Percentiles rank a stretch among this genome's conserved stretches.
Conservation (phyloP, 2,797 vertebrate species). For the Rhinella marina region DNA sequence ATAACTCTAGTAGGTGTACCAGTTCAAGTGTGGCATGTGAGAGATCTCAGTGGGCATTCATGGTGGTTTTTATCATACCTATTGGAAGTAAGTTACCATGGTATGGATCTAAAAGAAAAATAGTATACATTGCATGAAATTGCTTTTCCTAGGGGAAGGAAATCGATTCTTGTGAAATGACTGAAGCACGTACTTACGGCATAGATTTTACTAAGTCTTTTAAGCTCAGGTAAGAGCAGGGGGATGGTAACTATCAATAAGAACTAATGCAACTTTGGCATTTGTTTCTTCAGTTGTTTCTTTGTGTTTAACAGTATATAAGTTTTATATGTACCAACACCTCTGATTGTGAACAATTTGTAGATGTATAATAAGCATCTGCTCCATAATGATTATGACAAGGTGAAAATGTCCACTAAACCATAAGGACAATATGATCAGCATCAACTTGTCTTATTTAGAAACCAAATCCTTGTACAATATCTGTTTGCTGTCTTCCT, state of each 20-base stretch:
- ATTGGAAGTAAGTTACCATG: not conserved
- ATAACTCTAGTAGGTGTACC: not conserved
- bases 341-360: slow-evolving; percentile 2
- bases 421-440: too few species aligned
- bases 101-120: not conserved
- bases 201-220: slow-evolving; percentile 20
- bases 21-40: not conserved
- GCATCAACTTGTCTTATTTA: too few species aligned
- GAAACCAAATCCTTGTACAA: not conserved
- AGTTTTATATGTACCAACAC: not conserved
- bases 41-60: not conserved
- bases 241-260: slow-evolving; percentile 38
- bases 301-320: not conserved
- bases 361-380: not conserved
- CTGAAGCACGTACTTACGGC: not conserved
- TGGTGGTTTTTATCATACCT: not conserved
- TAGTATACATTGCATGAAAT: not conserved
- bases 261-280: slow-evolving; percentile 22
- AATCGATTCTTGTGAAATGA: slow-evolving; percentile 17
- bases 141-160: not conserved
- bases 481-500: not conserved
- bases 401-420: not conserved
- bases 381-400: not conserved
- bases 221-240: slow-evolving; percentile 22
- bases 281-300: slow-evolving; percentile 5